Base-by-base conservation (phyloP, 2,113 vertebrate species). In the Misgurnus anguillicaudatus region DNA sequence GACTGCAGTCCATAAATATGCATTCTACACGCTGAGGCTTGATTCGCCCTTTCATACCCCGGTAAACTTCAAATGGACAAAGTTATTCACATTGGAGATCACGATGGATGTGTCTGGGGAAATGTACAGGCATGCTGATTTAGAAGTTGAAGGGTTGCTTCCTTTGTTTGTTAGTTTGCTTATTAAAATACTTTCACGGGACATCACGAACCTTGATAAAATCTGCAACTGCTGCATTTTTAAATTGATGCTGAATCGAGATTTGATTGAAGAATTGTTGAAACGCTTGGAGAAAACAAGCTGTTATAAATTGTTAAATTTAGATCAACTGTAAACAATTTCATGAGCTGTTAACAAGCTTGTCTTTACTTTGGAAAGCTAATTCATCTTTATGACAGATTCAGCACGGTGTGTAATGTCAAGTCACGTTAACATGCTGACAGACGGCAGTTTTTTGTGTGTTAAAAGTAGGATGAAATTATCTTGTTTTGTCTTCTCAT, bases 21-120 rank as follows among this genome's bases (percentile, higher is more conserved):
- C 16, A 45, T 61, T 66, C 41, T 53, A 77, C 82, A 77, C 48
- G 73, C 60, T 72, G 61, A 80, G 75, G 60, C 78, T 42, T 31
- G 77, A 62, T 58, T 77, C n/a, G 7, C 39, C 51, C 19, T 51
- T 21, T 42, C 61, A 64, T 39, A 38, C 55, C 42, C 19, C 31
- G 31, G 7, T 48, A 21, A 36, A 17, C 38, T 19, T 42, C 24
- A 70, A 48, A 73, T 31, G 61, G 48, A 67, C 16, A 58, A 45
- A 11, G 5, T 19, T 47, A 3, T 79, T 63, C 42, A 36, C 42
- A 5, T 21, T 51, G 24, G 14, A 1, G 55, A 57, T 57, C 55
- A 57, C 5, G n/a, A 6, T 3, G 24, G 21, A 62, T 21, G 21
- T 31, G 60, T 10, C 55, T 24, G 38, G 7, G 6, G 55, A 73